Evolutionary conservation across 1,140 invertebrate species (phyloP).

Genomic region (Rhopalosiphum padi): DNA sequence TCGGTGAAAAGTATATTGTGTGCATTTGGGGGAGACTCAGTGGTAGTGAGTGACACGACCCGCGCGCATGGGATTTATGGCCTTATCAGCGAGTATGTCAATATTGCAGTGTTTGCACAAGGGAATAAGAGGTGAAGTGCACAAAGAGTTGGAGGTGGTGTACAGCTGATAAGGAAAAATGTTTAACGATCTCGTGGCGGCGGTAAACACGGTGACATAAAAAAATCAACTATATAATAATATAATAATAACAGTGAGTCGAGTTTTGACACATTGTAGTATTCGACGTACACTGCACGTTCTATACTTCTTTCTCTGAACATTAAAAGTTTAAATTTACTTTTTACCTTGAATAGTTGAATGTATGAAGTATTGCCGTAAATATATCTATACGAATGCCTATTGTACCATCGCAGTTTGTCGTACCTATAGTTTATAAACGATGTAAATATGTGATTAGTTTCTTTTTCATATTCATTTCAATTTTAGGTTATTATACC

Average conservation of each 20-base stretch:
- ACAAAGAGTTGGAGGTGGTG: constrained; percentile 11
- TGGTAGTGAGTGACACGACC: neutral
- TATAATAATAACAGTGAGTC: neutral
- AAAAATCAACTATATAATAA: constrained; percentile 30
- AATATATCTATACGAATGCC: neutral
- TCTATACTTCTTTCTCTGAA: neutral
- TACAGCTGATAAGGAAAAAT: constrained; percentile 46
- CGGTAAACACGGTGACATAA: constrained; percentile 54
- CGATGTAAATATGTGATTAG: neutral
- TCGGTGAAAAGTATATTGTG: neutral
- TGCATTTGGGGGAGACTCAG: neutral
- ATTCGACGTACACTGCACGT: neutral
- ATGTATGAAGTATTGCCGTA: neutral
- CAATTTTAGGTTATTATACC: neutral
- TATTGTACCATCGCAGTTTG: neutral
- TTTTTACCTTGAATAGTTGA: constrained; percentile 35
- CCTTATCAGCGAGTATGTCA: constrained; percentile 52
- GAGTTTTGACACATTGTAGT: constrained; percentile 20
- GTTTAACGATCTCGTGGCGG: constrained; percentile 36
- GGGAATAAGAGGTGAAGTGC: constrained; percentile 35
- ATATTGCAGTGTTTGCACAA: constrained; percentile 51
- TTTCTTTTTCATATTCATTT: neutral
- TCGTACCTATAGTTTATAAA: neutral
- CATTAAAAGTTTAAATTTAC: constrained; percentile 4
- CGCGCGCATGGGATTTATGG: constrained; percentile 41